Base-by-base conservation (phyloP, 2,113 vertebrate genomes). In the Epinephelus fuscoguttatus region DNA sequence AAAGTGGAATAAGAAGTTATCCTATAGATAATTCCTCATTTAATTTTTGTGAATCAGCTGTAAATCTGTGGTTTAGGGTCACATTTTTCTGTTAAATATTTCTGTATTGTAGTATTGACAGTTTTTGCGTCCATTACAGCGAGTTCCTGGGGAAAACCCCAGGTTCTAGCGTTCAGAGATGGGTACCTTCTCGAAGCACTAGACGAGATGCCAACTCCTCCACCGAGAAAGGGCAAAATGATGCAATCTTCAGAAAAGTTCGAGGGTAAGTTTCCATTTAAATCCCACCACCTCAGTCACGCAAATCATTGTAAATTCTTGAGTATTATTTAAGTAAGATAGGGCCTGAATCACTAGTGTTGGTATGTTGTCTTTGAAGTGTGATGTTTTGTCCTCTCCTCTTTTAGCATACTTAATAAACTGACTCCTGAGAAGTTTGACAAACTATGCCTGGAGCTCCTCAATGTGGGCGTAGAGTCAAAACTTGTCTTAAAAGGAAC, bases 361-460 rank as follows among this genome's bases (percentile, higher is more conserved):
- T 68, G 9, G 6, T 10, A 3, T 45, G 5, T 49, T 42, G 40
- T 59, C 10, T 49, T 61, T 17, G 14, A 17, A 8, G n/a, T 19
- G 7, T 71, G 27, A 27, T 3, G 4, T 63, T 10, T 37, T 59
- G 9, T 62, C 17, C 9, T 55, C 2, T 1, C 78, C 72, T 76
- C 45, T n/a, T 60, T 47, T 9, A 99, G 98, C 96, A 99, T 99
- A 97, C 96, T 99, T 94, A 99, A 99, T 96, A 99, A 99, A 94
- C 96, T 99, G 96, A 99, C 98, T 95, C 98, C 98, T 95, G 98
- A 99, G 90, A 99, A 99, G 97, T 99, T 99, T 96, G 98, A 99
- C 97, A 99, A 99, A 97, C 97, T 99, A 97, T 99, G 98, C 96
- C 97, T 99, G 97, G 98, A 99, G 97, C 98, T 99, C 96, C 98